Conservation (phyloP, 2,797 vertebrate species). For the Octomys mimax region DNA sequence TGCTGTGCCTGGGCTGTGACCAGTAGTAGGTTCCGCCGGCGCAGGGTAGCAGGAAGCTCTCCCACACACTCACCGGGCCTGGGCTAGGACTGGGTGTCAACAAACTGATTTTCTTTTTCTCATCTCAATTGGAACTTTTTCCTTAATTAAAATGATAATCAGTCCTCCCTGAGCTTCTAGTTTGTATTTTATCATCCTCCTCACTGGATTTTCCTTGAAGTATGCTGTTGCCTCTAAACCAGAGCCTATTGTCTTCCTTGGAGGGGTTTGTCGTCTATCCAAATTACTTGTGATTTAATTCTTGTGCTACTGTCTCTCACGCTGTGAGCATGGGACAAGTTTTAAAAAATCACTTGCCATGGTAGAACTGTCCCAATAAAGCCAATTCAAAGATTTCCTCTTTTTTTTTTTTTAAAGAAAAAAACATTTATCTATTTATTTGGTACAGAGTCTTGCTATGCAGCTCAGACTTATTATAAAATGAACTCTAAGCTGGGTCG, state of each 20-base stretch:
- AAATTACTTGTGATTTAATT: not conserved
- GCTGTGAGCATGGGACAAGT: not conserved
- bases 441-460: no score
- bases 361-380: slow-evolving; percentile 4
- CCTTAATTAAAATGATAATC: not conserved
- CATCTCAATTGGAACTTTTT: not conserved
- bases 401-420: no score
- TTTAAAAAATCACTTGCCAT: not conserved
- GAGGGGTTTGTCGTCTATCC: not conserved
- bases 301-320: not conserved
- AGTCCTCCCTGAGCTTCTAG: not conserved
- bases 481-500: not conserved
- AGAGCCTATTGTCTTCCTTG: not conserved
- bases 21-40: no score
- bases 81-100: not conserved
- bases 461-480: not conserved
- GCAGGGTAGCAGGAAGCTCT: no score
- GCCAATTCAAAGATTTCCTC: not conserved
- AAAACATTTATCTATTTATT: no score
- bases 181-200: not conserved
- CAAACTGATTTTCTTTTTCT: not conserved
- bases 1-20: no score
- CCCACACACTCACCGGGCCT: no score
- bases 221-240: not conserved
- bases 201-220: not conserved